Evolutionary conservation across 2,797 vertebrate genomes (phyloP).

Genomic region (Zenarchopterus dispar): DNA sequence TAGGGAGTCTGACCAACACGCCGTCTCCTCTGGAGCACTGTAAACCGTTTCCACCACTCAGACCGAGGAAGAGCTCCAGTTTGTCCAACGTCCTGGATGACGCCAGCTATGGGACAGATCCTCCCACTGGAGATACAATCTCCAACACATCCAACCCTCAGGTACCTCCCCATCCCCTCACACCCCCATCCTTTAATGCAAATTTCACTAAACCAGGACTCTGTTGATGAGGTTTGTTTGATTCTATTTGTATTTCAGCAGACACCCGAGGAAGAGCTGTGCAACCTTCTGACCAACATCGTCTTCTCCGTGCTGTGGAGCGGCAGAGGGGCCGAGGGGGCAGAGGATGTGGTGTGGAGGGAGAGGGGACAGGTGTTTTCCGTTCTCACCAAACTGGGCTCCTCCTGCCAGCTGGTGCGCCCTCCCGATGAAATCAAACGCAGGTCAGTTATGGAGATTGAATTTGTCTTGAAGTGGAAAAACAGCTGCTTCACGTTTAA

Average conservation of each 20-base stretch:
- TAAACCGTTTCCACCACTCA: constrained; percentile 86
- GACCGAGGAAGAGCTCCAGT: constrained; percentile 92
- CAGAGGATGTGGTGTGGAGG: constrained; percentile 88
- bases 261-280: constrained; percentile 94
- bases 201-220: not conserved
- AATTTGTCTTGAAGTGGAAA: constrained; percentile 3
- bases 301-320: constrained; percentile 94
- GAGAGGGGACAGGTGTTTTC: constrained; percentile 97
- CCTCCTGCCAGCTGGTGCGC: constrained; percentile 91
- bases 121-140: constrained; percentile 85
- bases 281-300: constrained; percentile 95
- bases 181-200: not conserved
- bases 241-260: constrained; percentile 75
- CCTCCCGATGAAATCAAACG: constrained; percentile 96
- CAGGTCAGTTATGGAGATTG: constrained; percentile 78
- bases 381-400: constrained; percentile 94
- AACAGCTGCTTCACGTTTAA: constrained; percentile 7
- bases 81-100: constrained; percentile 96
- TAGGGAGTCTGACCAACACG: constrained; percentile 88
- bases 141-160: constrained; percentile 97
- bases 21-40: constrained; percentile 90
- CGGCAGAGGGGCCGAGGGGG: constrained; percentile 86
- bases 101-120: constrained; percentile 87
- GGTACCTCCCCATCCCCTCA: constrained; percentile 76
- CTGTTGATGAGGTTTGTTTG: too few species aligned